phyloP scores from a whole-genome alignment of 2,888 invertebrate genomes.

The Apodemia zela region DNA sequence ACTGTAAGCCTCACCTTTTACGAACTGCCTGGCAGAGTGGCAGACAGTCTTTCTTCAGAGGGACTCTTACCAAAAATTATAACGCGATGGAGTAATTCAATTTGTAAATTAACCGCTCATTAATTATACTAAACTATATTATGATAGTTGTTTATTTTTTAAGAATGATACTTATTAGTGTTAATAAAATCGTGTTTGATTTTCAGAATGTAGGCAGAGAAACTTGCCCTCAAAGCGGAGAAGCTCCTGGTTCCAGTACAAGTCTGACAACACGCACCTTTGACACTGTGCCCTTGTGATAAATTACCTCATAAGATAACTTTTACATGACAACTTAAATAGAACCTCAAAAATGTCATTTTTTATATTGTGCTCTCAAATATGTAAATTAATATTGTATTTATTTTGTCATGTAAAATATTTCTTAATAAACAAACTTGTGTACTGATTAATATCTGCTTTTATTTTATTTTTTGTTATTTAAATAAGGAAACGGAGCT shows the following conservation, averaged over 20 bases:
- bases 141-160: too few species aligned
- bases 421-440: conserved; percentile 48
- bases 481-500: conserved; percentile 51
- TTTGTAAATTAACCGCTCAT: too few species aligned
- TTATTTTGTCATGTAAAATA: conserved; percentile 60
- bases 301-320: conserved; percentile 50
- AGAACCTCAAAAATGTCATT: conserved; percentile 25
- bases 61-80: too few species aligned
- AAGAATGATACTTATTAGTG: too few species aligned
- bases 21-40: too few species aligned
- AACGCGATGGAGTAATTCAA: too few species aligned
- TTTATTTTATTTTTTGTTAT: conserved; percentile 44
- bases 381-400: conserved; percentile 29
- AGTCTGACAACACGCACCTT: conserved; percentile 65
- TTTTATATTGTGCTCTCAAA: conserved; percentile 26
- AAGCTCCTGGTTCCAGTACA: conserved; percentile 82
- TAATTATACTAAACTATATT: too few species aligned
- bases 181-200: not conserved
- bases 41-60: too few species aligned
- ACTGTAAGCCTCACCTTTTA: too few species aligned
- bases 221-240: conserved; percentile 80
- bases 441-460: conserved; percentile 59
- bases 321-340: conserved; percentile 63
- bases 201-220: conserved; percentile 74
- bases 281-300: conserved; percentile 73